These are phyloP conservation scores for Merluccius polli DNA, from an alignment of 2,797 vertebrate species.

Conservation along the genomic window DNA sequence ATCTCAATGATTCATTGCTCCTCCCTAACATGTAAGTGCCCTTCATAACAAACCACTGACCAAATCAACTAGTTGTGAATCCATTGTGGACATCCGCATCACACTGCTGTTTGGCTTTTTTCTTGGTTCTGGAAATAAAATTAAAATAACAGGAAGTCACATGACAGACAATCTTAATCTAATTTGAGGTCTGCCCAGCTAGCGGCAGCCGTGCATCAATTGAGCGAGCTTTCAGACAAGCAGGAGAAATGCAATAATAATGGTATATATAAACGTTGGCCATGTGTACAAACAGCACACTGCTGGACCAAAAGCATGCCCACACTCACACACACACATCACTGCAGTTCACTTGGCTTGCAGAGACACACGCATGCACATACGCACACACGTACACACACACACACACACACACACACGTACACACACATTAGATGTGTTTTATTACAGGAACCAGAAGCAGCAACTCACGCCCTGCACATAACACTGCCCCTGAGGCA, in stretches of 20 bases:
- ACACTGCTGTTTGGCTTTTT: neutral
- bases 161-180: neutral
- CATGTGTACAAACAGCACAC: neutral
- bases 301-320: neutral
- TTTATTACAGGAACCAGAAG: neutral
- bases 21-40: too few relatives aligned
- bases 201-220: too few relatives aligned
- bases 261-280: too few relatives aligned
- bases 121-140: neutral
- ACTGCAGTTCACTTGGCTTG: too few relatives aligned
- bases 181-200: too few relatives aligned
- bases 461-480: neutral
- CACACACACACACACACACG: neutral
- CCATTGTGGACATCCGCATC: too few relatives aligned
- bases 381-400: neutral
- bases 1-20: too few relatives aligned
- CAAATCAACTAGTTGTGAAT: too few relatives aligned
- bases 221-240: too few relatives aligned
- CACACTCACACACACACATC: neutral
- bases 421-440: neutral
- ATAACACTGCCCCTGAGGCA: neutral
- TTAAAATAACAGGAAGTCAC: too few relatives aligned
- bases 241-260: too few relatives aligned
- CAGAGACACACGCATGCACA: neutral
- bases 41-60: too few relatives aligned